Evolutionary conservation across 2,113 vertebrate genomes (phyloP), one percentile per base, ranked within the genome.

Genomic region (Numenius arquata): DNA sequence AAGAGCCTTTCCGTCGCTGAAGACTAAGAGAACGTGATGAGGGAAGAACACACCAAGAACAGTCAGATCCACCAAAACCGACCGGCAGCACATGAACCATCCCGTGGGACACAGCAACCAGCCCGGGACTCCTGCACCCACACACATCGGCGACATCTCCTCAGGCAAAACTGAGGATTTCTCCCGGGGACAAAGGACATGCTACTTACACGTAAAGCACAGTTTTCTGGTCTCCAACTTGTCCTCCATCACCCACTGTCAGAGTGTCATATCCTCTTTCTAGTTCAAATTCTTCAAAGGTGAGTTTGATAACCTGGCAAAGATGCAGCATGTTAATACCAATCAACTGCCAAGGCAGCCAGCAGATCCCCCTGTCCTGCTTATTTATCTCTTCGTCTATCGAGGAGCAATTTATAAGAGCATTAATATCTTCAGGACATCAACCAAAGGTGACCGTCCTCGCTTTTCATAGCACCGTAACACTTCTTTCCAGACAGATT

Each of bases 201-300:
- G 82, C 30, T 89, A 99, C 99, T 99, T 98, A 99, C 99, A 99
- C 98, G 27, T 99, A 99, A 58, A 99, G 99, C 89, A 99, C 98
- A 0, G 99, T 99, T 97, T 99, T 99, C 98, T 99, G 99, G 95
- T 99, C 99, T 36, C 99, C 99, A 8, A 99, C 99, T 95, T 99
- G 97, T 30, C 99, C 98, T 16, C 99, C 99, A 7, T 99, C 99
- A 70, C 99, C 99, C 32, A 99, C 99, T 0, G 99, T 99, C 92
- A 99, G 97, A 2, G 99, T 99, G 98, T 99, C 99, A n/a, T 99
- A 99, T 91, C 99, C 99, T 87, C 99, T 98, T 95, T 99, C 99
- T 97, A 99, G 98, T 96, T 99, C 99, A 94, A 99, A 99, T 76
- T 99, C 99, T 97, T 99, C 99, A 95, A 99, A 99, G 93, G 98